Evolutionary conservation across 2,113 vertebrate genomes (phyloP).

Genomic region (Scortum barcoo): DNA sequence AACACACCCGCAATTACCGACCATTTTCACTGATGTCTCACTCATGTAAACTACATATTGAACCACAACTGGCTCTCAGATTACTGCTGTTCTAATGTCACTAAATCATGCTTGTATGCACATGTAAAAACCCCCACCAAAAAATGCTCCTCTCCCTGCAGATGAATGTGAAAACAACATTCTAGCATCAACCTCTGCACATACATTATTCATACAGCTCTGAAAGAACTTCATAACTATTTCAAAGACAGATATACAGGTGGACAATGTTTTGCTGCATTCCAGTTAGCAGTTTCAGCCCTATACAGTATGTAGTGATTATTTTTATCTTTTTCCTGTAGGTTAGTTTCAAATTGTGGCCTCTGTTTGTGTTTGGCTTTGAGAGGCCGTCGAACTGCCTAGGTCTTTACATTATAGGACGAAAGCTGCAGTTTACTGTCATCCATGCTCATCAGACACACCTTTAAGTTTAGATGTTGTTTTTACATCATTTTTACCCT

Average conservation of each 20-base stretch:
- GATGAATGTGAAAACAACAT: not conserved
- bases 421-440: not conserved
- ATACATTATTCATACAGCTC: not conserved
- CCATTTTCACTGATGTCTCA: not conserved
- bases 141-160: not conserved
- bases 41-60: not conserved
- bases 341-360: not conserved
- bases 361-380: not conserved
- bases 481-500: not conserved
- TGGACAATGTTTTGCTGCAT: not conserved
- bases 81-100: not conserved
- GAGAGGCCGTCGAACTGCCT: not conserved
- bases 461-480: too few relatives aligned
- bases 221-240: not conserved
- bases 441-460: not conserved
- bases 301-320: not conserved
- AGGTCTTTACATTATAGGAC: not conserved
- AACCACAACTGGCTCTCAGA: not conserved
- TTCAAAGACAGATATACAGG: not conserved
- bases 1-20: too few relatives aligned
- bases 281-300: slow-evolving; percentile 1
- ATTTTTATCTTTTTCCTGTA: not conserved
- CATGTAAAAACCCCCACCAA: not conserved
- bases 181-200: not conserved
- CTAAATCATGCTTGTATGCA: not conserved